Percentiles rank a stretch among this genome's conserved stretches.
Evolutionary conservation across 64 coral and sea anemone species (phyloP).

Genomic region (Montipora capricornis): DNA sequence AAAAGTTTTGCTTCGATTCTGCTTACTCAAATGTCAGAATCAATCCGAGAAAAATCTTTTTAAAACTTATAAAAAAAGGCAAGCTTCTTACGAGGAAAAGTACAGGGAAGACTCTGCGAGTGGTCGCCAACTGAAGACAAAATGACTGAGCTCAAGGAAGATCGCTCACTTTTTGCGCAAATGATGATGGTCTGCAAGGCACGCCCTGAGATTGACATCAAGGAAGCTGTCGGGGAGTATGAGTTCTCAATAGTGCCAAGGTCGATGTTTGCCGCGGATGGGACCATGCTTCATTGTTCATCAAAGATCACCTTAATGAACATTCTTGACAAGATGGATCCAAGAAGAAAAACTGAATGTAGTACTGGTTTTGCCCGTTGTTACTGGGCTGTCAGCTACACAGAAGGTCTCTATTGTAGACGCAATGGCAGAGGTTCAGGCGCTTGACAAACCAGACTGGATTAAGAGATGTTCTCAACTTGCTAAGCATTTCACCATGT

Average conservation of each 20-base stretch:
- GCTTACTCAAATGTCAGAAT: no score
- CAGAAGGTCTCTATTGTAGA: conserved; percentile 30
- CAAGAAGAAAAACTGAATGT: neutral
- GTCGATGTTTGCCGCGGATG: conserved; percentile 64
- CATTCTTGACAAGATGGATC: conserved; percentile 9
- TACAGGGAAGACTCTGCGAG: conserved; percentile 32
- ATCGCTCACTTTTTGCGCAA: conserved; percentile 50
- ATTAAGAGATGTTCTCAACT: conserved; percentile 65
- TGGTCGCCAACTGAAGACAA: conserved; percentile 37
- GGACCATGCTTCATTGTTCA: conserved; percentile 42
- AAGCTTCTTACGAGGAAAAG: conserved; percentile 46
- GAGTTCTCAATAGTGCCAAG: conserved; percentile 43
- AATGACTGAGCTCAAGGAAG: conserved; percentile 64
- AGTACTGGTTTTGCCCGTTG: neutral
- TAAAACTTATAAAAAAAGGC: conserved; percentile 15
- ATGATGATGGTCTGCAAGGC: conserved; percentile 67
- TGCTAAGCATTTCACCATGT: conserved; percentile 51
- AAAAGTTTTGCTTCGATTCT: no score
- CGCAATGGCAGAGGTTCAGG: conserved; percentile 62
- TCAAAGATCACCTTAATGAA: conserved; percentile 22
- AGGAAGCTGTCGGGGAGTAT: conserved; percentile 44
- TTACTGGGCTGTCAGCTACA: neutral
- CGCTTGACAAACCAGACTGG: conserved; percentile 61
- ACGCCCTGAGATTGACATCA: conserved; percentile 70
- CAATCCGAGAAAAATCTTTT: no score